These are phyloP conservation scores for Chelonoidis abingdonii DNA, from an alignment of 2,113 vertebrate genomes.

Conservation along the genomic window DNA sequence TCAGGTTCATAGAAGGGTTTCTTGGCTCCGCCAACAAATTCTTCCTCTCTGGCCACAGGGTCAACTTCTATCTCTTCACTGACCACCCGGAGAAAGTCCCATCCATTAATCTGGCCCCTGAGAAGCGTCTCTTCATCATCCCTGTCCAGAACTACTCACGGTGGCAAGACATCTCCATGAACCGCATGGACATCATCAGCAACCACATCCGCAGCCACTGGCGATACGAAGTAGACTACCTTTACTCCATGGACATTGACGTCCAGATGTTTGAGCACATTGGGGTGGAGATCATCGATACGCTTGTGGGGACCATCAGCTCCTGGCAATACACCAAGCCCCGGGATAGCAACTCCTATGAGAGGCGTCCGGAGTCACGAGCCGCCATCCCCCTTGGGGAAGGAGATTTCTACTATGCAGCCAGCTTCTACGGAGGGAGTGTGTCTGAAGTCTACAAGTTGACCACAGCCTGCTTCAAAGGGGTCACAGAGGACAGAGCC, in stretches of 20 bases:
- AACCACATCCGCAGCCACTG: slow-evolving; percentile 63
- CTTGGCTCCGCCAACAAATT: slow-evolving; percentile 77
- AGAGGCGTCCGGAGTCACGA: slow-evolving; percentile 61
- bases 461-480: slow-evolving; percentile 69
- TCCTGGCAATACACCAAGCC: slow-evolving; percentile 72
- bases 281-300: slow-evolving; percentile 78
- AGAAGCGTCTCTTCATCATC: slow-evolving; percentile 70
- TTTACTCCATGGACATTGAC: slow-evolving; percentile 82
- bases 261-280: slow-evolving; percentile 79
- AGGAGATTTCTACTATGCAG: slow-evolving; percentile 82
- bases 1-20: slow-evolving; percentile 71
- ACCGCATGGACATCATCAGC: slow-evolving; percentile 72
- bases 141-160: slow-evolving; percentile 72
- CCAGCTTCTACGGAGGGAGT: slow-evolving; percentile 79
- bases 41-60: slow-evolving; percentile 78
- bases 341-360: slow-evolving; percentile 69
- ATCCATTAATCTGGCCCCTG: slow-evolving; percentile 59
- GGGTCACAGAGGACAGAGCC: slow-evolving; percentile 77
- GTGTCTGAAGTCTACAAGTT: slow-evolving; percentile 74
- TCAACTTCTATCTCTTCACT: slow-evolving; percentile 83
- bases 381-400: slow-evolving; percentile 72
- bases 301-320: slow-evolving; percentile 79
- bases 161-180: slow-evolving; percentile 75
- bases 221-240: slow-evolving; percentile 70
- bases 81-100: slow-evolving; percentile 75